Evolutionary conservation across 2,888 invertebrate genomes (phyloP), one percentile per base, ranked within the genome.

Genomic region (Uloborus plumipes): DNA sequence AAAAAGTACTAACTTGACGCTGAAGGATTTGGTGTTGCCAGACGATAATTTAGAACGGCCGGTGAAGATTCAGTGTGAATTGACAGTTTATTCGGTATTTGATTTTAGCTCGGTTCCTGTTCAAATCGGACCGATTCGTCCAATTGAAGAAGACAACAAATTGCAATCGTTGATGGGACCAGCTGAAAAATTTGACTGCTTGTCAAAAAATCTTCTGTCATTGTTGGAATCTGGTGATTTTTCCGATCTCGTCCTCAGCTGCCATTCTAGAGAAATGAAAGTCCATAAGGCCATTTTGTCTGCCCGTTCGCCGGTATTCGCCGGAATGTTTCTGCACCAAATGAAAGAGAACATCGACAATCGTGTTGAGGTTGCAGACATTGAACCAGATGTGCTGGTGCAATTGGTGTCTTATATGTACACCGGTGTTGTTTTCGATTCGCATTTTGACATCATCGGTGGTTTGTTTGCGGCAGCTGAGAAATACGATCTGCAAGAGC

Each of bases 301-400:
- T 20, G 1, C 65, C 11, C 65, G 65, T 49, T 65, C 65, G 1
- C 16, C 65, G 3, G 65, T 49, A 4, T 65, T 65, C 20, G n/a
- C 65, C 13, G 20, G 49, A 49, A 65, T 65, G 65, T 65, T 65
- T 20, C 22, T 18, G 47, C 47, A 49, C 2, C 11, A 47, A 65
- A 47, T 65, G 65, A 65, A 50, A 50, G 65, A 65, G 15, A 49
- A n/a, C 49, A 20, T 16, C 18, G n/a, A 65, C 7, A 65, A 65
- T 49, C 20, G 49, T 0, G 50, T 65, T 39, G 39, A 18, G 14
- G 49, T 65, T 26, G 47, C 65, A 13, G 50, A 49, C 18, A 65
- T 65, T 20, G 16, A 22, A 18, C 6, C 18, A 9, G 65, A 65
- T 9, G 50, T 65, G 20, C 4, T 65, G 65, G 9, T 11, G 20